Base-by-base conservation (phyloP, 37 sponge, comb jelly and placozoan species). In the Hormiphora californensis region DNA sequence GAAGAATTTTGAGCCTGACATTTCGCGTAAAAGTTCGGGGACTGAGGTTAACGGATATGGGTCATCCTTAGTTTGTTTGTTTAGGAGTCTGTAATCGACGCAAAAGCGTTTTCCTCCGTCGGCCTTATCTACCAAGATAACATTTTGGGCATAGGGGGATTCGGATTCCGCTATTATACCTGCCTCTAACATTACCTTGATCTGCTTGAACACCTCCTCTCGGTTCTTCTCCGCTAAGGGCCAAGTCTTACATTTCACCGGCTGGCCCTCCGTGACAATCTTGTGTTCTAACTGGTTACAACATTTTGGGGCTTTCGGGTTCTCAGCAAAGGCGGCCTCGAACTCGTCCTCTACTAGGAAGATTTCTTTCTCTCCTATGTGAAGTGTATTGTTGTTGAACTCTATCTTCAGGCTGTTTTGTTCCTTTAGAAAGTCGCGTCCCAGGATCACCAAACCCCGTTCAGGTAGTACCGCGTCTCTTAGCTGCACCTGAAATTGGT, bases 21-120 rank as follows among this genome's bases (percentile, higher is more conserved):
- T 9, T 0, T 53, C 19, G 46, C 65, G 61, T 22, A 90, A 37
- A 22, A 69, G 59, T 22, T 90, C 90, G 40, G 87, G 85, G 15
- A 90, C 36, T 25, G 9, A 36, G 9, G 68, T 36, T 1, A 65
- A 39, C 9, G 68, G 68, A 25, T 65, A 65, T 34, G 68, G 1
- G 38, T 65, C 68, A 3, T 5, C 9, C 3, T 25, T 30, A 7
- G 36, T 65, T 4, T 8, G 31, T 65, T 34, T 65, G 38, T 65
- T 65, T 7, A 65, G 19, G 19, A 1, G 7, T 34, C 39, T 65
- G 38, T 36, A 65, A 30, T 65, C 68, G 5, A 65, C 7, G 35
- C 7, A 4, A 57, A 57, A 57, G 19, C 59, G 35, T 34, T 65
- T 65, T 21, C 19, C 4, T 3, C 25, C 25, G 3, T 65, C 68